Evolutionary conservation across 1,140 invertebrate species (phyloP).

Genomic region (Orchesella cincta): DNA sequence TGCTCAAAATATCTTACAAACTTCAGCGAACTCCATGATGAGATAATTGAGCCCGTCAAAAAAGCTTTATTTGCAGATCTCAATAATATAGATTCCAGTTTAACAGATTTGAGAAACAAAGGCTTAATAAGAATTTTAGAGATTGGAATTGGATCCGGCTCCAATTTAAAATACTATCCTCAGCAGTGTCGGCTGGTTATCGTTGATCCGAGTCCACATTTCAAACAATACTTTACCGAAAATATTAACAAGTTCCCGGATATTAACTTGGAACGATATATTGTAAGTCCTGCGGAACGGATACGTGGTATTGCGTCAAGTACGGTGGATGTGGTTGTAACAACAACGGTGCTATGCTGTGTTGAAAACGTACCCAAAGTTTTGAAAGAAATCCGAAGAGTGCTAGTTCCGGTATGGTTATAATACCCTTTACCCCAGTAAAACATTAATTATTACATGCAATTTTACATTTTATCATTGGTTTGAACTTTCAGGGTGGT

Average conservation of each 20-base stretch:
- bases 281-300: conserved; percentile 51
- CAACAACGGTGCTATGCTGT: conserved; percentile 53
- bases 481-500: conserved; percentile 51
- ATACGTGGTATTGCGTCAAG: conserved; percentile 49
- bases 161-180: conserved; percentile 54
- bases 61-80: conserved; percentile 46
- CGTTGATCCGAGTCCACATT: conserved; percentile 53
- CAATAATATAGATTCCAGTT: conserved; percentile 36
- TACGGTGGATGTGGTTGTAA: conserved; percentile 53
- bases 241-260: conserved; percentile 50
- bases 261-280: conserved; percentile 52
- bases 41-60: conserved; percentile 35
- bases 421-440: no score
- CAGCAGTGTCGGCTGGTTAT: conserved; percentile 52
- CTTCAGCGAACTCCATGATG: conserved; percentile 24
- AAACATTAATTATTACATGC: not conserved
- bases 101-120: conserved; percentile 45
- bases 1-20: conserved; percentile 34
- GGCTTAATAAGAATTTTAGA: conserved; percentile 50
- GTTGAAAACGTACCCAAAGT: conserved; percentile 50
- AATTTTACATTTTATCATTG: no score
- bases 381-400: conserved; percentile 53
- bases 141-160: conserved; percentile 49
- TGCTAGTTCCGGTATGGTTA: conserved; percentile 54
- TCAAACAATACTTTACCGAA: conserved; percentile 51